Conservation (phyloP, 2,113 vertebrate genomes). For the Microtus pennsylvanicus region DNA sequence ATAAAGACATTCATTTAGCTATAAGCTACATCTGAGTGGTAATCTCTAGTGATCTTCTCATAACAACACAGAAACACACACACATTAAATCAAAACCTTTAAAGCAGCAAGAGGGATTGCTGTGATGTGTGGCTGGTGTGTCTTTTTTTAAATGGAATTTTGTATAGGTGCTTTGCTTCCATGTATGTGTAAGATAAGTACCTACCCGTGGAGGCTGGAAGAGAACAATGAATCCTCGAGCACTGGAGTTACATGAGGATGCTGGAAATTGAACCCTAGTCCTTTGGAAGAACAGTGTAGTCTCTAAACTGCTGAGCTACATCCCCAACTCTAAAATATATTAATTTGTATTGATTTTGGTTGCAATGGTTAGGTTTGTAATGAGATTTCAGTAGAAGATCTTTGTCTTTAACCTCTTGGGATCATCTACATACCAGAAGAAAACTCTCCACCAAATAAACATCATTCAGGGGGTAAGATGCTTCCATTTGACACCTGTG, state of each 20-base stretch:
- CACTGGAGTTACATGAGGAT: neutral
- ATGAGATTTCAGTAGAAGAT: neutral
- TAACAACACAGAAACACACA: neutral
- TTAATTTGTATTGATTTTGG: conserved; percentile 17
- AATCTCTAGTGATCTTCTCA: neutral
- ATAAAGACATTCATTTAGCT: neutral
- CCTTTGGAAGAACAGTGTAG: neutral
- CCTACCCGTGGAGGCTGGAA: neutral
- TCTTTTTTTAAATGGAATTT: neutral
- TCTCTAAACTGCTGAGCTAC: neutral
- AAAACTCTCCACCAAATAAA: neutral
- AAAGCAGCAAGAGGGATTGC: neutral
- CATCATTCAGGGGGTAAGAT: neutral
- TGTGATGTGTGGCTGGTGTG: neutral
- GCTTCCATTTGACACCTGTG: neutral
- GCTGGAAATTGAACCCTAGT: neutral
- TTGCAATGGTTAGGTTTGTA: neutral
- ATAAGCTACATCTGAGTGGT: no score
- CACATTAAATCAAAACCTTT: neutral
- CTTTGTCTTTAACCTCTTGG: neutral
- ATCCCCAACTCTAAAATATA: neutral
- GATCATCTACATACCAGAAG: neutral
- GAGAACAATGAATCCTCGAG: no score
- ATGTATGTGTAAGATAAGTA: no score
- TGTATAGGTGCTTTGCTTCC: neutral